phyloP scores from a whole-genome alignment of 2,113 vertebrate genomes.

The Lepus europaeus region DNA sequence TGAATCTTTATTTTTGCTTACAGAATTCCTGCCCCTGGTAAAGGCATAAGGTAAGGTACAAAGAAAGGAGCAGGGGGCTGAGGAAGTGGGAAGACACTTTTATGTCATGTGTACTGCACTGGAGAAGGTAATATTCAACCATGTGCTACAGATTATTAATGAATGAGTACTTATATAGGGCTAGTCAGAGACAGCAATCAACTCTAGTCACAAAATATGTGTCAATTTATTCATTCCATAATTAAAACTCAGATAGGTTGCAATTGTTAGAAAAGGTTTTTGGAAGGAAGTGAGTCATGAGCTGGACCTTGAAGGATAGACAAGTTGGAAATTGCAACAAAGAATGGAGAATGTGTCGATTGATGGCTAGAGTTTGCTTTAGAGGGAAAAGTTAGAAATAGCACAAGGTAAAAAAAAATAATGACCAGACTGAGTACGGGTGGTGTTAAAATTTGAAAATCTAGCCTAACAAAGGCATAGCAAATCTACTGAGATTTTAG shows the following conservation, averaged over 20 bases:
- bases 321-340: slow-evolving; percentile 4
- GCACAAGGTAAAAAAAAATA: slow-evolving; percentile 35
- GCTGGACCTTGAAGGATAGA: background rate
- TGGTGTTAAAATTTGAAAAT: slow-evolving; percentile 29
- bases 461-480: background rate
- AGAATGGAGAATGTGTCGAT: background rate
- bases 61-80: background rate
- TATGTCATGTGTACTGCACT: slow-evolving; percentile 28
- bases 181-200: slow-evolving; percentile 15
- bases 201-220: slow-evolving; percentile 30
- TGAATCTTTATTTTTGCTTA: slow-evolving; percentile 64
- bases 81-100: background rate
- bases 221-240: background rate
- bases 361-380: slow-evolving; percentile 37
- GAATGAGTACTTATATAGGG: background rate
- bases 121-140: background rate
- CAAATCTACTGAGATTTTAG: slow-evolving; percentile 42
- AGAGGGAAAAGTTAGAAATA: background rate
- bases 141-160: slow-evolving; percentile 32
- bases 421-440: background rate
- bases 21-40: background rate
- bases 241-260: slow-evolving; percentile 34
- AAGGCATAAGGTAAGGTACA: background rate
- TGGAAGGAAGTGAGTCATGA: background rate
- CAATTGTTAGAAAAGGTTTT: slow-evolving; percentile 37